Conservation (phyloP, 2,888 invertebrate genomes). For the Melangyna quadrimaculata region DNA sequence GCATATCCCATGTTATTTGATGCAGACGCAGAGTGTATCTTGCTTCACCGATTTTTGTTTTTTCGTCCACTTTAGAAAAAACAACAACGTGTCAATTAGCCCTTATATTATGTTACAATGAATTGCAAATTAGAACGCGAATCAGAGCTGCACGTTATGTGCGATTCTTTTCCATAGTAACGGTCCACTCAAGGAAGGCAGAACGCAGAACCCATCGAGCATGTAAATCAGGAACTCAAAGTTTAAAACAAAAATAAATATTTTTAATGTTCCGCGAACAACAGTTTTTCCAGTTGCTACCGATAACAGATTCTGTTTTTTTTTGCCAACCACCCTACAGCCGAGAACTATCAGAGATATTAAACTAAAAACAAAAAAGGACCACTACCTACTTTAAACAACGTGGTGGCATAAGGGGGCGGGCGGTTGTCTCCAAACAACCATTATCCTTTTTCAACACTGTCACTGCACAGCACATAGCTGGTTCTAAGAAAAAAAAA, state of each 20-base stretch:
- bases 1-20: not conserved
- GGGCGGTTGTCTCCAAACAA: slow-evolving; percentile 31
- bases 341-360: not conserved
- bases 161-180: slow-evolving; percentile 21
- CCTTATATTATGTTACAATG: slow-evolving; percentile 59
- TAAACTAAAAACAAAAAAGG: not conserved
- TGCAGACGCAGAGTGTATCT: not conserved
- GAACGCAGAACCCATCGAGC: not conserved
- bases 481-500: slow-evolving; percentile 36
- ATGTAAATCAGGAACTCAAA: slow-evolving; percentile 47
- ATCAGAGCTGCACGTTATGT: slow-evolving; percentile 33
- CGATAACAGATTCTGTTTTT: slow-evolving; percentile 38
- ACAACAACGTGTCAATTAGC: slow-evolving; percentile 38
- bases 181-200: slow-evolving; percentile 7
- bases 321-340: not conserved
- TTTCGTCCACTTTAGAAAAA: not conserved
- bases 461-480: slow-evolving; percentile 60
- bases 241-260: slow-evolving; percentile 51
- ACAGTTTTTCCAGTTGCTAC: slow-evolving; percentile 22
- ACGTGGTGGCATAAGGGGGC: not conserved
- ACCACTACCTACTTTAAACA: not conserved
- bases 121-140: slow-evolving; percentile 55
- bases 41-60: not conserved
- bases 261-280: slow-evolving; percentile 48
- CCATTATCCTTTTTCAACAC: slow-evolving; percentile 66